These are phyloP conservation scores for Netelia fuscicornis DNA, from an alignment of 2,888 invertebrate genomes.

Conservation along the genomic window DNA sequence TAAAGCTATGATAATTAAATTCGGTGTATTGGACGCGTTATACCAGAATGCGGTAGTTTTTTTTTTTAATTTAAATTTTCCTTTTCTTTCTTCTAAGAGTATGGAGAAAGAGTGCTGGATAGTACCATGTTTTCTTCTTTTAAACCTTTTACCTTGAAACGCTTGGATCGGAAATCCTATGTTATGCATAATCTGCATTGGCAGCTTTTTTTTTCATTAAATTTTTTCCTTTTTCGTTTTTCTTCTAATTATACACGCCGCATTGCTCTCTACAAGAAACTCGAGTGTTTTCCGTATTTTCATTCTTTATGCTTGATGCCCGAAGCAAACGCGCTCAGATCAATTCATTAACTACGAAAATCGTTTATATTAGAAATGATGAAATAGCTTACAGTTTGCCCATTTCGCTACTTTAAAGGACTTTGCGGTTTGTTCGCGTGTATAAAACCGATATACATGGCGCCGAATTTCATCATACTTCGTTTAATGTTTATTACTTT, in stretches of 20 bases:
- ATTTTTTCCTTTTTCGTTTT: conserved; percentile 37
- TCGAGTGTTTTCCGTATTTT: conserved; percentile 7
- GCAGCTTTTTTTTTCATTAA: conserved; percentile 70
- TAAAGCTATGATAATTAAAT: conserved; percentile 78
- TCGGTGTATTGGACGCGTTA: conserved; percentile 82
- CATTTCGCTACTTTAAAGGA: conserved; percentile 42
- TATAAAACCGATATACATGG: conserved; percentile 29
- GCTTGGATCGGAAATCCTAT: conserved; percentile 65
- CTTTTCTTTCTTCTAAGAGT: conserved; percentile 75
- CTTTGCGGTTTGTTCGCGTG: conserved; percentile 48
- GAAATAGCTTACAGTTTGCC: conserved; percentile 56
- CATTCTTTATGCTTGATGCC: conserved; percentile 17
- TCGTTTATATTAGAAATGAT: conserved; percentile 63
- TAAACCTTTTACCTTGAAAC: conserved; percentile 9
- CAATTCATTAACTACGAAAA: conserved; percentile 56
- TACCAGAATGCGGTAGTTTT: conserved; percentile 80
- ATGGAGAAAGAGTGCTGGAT: conserved; percentile 79
- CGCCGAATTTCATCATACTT: conserved; percentile 34
- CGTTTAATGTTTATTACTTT: conserved; percentile 10
- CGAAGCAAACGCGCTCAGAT: conserved; percentile 39
- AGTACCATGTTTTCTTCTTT: conserved; percentile 68
- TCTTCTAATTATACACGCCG: conserved; percentile 5
- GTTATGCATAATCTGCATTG: conserved; percentile 71
- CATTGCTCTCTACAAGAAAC: conserved; percentile 10
- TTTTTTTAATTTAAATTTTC: conserved; percentile 62